Percentiles rank a stretch among this genome's conserved stretches.
Conservation (phyloP, 2,888 invertebrate species). For the Andrena camellia region DNA sequence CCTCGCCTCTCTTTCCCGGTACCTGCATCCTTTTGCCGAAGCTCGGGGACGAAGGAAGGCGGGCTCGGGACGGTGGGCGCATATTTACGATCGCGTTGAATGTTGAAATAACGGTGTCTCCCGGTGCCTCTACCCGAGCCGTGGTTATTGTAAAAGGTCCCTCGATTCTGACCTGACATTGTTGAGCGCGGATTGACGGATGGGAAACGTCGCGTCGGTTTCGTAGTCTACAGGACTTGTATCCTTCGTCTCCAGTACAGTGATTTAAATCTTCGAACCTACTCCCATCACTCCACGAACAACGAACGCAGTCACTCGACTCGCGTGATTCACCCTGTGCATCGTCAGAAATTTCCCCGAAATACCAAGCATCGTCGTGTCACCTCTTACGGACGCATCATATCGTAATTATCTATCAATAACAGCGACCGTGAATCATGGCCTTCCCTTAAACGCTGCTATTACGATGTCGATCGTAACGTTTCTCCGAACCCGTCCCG, state of each 20-base stretch:
- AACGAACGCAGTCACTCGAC: neutral
- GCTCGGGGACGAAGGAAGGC: slow-evolving; percentile 6
- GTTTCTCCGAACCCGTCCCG: slow-evolving; percentile 38
- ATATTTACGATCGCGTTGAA: slow-evolving; percentile 34
- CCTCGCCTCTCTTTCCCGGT: neutral
- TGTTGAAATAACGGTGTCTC: slow-evolving; percentile 37
- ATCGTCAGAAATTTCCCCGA: neutral
- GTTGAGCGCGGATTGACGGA: slow-evolving; percentile 45
- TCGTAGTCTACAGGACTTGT: too few relatives aligned
- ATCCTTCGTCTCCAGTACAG: too few relatives aligned
- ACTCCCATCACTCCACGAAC: neutral
- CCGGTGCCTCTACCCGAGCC: neutral
- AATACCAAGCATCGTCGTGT: neutral
- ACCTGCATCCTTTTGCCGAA: slow-evolving; percentile 5
- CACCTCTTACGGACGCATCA: neutral
- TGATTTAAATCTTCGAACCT: neutral
- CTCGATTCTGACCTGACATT: slow-evolving; percentile 21
- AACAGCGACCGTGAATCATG: slow-evolving; percentile 38
- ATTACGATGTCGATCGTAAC: slow-evolving; percentile 32
- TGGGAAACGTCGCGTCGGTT: neutral
- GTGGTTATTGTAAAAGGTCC: slow-evolving; percentile 34
- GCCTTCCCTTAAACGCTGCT: slow-evolving; percentile 13
- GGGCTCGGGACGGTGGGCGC: slow-evolving; percentile 5
- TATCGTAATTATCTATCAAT: neutral
- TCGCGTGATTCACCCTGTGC: neutral